Evolutionary conservation across 2,113 vertebrate genomes (phyloP).

Genomic region (Pelobates fuscus): DNA sequence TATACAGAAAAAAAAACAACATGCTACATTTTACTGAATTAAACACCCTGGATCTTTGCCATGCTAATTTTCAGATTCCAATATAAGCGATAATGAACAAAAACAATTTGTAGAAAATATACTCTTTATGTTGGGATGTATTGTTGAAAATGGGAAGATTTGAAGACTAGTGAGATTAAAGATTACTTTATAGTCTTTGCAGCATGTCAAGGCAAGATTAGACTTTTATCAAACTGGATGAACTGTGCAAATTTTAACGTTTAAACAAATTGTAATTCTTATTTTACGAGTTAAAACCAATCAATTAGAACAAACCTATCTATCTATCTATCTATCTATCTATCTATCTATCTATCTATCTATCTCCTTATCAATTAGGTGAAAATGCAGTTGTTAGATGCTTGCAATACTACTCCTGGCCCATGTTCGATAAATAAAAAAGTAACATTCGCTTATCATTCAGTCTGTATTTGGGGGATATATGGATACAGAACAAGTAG

Average conservation of each 20-base stretch:
- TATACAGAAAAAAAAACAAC: constrained; percentile 21
- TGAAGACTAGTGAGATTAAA: constrained; percentile 31
- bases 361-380: no score
- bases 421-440: no score
- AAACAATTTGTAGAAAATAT: constrained; percentile 50
- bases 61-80: constrained; percentile 47
- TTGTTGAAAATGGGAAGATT: constrained; percentile 28
- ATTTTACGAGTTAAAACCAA: constrained; percentile 17
- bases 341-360: no score
- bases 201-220: constrained; percentile 9
- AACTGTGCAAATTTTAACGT: constrained; percentile 46
- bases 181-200: constrained; percentile 36
- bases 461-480: no score
- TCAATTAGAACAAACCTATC: constrained; percentile 10
- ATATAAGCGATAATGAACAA: constrained; percentile 48
- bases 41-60: constrained; percentile 45
- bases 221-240: constrained; percentile 24
- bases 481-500: no score
- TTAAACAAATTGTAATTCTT: constrained; percentile 40
- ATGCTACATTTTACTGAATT: constrained; percentile 46
- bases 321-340: no score
- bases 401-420: no score
- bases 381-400: no score
- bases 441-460: no score
- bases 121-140: constrained; percentile 32